phyloP scores from a whole-genome alignment of 2,113 vertebrate genomes.

The Hystrix brachyura region DNA sequence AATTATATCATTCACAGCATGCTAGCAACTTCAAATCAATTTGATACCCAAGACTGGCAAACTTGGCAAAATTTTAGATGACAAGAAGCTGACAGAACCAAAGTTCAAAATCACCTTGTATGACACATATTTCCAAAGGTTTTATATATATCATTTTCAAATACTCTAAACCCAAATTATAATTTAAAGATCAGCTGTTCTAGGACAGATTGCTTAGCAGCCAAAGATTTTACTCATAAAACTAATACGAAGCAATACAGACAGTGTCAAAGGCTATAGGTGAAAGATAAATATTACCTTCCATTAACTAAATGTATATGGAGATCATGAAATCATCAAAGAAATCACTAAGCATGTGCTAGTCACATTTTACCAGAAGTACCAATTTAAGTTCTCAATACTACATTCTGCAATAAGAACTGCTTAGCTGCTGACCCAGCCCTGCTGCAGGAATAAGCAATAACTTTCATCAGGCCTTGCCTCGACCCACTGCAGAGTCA shows the following conservation, averaged over 20 bases:
- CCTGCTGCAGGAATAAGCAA: not conserved
- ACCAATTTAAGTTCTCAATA: not conserved
- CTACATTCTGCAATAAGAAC: not conserved
- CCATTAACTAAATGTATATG: not conserved
- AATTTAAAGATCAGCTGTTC: not conserved
- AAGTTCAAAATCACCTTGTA: slow-evolving; percentile 47
- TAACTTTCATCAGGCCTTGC: not conserved
- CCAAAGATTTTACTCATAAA: not conserved
- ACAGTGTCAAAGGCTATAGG: not conserved
- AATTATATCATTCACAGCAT: not conserved
- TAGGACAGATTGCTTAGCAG: not conserved
- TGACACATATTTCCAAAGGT: slow-evolving; percentile 6
- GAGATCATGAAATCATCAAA: not conserved
- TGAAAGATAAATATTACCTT: not conserved
- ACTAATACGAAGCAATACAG: not conserved
- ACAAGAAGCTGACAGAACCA: slow-evolving; percentile 37
- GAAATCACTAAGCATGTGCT: not conserved
- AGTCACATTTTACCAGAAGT: not conserved
- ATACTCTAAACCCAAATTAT: not conserved
- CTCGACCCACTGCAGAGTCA: not conserved
- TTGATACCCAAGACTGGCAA: not conserved
- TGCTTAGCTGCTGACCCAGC: not conserved
- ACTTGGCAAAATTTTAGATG: slow-evolving; percentile 13
- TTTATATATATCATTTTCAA: not conserved
- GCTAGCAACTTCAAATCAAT: not conserved